Conservation (phyloP, 92 coral and sea anemone species). For the Bergia sp. region DNA sequence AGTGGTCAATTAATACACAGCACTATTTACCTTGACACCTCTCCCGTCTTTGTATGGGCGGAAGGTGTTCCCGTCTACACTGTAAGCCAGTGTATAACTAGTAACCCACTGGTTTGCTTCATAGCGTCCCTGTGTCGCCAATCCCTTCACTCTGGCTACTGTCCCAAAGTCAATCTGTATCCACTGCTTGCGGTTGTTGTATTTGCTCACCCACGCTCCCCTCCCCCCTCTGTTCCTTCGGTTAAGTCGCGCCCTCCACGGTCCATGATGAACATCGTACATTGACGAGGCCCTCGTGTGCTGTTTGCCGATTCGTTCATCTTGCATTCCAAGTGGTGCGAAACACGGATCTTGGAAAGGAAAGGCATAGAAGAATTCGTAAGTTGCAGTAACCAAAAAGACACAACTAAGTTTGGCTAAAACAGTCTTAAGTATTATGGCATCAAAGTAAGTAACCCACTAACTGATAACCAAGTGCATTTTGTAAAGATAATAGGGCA, state of each 20-base stretch:
- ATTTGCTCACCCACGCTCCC: constrained; percentile 56
- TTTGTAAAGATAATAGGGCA: no score
- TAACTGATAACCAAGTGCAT: no score
- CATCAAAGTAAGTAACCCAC: no score
- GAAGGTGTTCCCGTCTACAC: constrained; percentile 52
- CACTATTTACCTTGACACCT: constrained; percentile 37
- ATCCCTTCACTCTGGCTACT: constrained; percentile 52
- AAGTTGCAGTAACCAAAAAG: no score
- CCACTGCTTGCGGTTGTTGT: constrained; percentile 59
- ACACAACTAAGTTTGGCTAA: no score
- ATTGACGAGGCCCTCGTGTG: constrained; percentile 67
- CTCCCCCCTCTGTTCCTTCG: constrained; percentile 60
- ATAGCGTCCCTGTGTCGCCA: constrained; percentile 69
- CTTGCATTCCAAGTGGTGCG: constrained; percentile 68
- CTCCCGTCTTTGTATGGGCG: constrained; percentile 57
- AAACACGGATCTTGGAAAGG: constrained; percentile 49
- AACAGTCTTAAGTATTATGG: no score
- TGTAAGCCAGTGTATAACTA: constrained; percentile 51
- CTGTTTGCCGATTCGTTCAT: constrained; percentile 58
- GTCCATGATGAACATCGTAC: constrained; percentile 56
- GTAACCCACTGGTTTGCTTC: constrained; percentile 63
- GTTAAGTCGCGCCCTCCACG: constrained; percentile 63
- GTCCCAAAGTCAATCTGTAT: constrained; percentile 59
- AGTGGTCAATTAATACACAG: no score
- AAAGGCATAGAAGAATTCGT: not conserved